phyloP scores from a whole-genome alignment of 2,888 invertebrate genomes.

The Synanthedon vespiformis region DNA sequence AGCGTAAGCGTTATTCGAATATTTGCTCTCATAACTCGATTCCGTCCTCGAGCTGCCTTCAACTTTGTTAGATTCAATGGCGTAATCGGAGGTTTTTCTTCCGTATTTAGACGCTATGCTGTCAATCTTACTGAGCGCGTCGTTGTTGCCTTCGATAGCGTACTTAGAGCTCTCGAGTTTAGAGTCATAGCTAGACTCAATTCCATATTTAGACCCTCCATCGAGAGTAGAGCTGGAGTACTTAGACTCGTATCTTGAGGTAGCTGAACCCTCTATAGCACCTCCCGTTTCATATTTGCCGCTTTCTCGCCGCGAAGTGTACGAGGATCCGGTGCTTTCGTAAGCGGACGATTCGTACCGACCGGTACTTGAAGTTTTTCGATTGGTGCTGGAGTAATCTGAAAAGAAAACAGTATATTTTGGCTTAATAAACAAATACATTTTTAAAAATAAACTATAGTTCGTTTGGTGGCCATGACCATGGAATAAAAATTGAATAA shows the following conservation, averaged over 20 bases:
- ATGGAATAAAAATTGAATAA: too few relatives aligned
- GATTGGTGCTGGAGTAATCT: constrained; percentile 58
- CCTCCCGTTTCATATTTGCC: constrained; percentile 40
- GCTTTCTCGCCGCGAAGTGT: constrained; percentile 46
- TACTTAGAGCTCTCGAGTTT: constrained; percentile 13
- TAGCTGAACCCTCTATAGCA: constrained; percentile 37
- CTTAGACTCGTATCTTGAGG: constrained; percentile 49
- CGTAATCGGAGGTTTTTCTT: constrained; percentile 11
- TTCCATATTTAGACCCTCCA: constrained; percentile 25
- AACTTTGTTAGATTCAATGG: constrained; percentile 27
- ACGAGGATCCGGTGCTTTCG: constrained; percentile 36
- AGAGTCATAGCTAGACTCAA: constrained; percentile 25
- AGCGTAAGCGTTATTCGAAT: constrained; percentile 37
- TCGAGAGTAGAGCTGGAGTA: constrained; percentile 34
- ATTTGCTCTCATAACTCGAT: constrained; percentile 37
- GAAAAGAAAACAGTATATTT: constrained; percentile 1
- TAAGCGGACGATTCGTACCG: constrained; percentile 50
- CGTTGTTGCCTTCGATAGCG: constrained; percentile 10
- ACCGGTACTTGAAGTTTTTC: constrained; percentile 41
- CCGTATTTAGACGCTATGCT: constrained; percentile 41
- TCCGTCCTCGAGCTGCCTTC: constrained; percentile 36
- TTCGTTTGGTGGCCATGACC: too few relatives aligned
- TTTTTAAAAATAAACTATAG: too few relatives aligned
- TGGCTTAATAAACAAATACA: too few relatives aligned
- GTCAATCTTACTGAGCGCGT: constrained; percentile 35